These are phyloP conservation scores for Trinectes maculatus DNA, from an alignment of 2,113 vertebrate species.

Conservation along the genomic window DNA sequence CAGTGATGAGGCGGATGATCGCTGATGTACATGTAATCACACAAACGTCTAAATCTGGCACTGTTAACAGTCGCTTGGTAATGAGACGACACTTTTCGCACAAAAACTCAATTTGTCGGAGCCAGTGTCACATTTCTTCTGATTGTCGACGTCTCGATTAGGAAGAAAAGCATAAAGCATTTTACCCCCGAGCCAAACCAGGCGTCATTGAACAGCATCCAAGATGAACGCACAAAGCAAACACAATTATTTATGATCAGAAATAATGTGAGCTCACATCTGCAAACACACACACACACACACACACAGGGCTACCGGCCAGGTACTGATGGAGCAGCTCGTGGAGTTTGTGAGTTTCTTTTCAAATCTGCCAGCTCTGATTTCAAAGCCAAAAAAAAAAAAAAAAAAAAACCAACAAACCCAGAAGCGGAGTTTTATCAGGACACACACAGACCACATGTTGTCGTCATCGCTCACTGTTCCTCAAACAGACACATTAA, in stretches of 20 bases:
- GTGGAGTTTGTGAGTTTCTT: slow-evolving; percentile 33
- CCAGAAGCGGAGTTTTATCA: too few relatives aligned
- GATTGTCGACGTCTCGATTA: slow-evolving; percentile 11
- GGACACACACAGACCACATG: too few relatives aligned
- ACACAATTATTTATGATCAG: too few relatives aligned
- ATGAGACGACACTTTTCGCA: slow-evolving; percentile 15
- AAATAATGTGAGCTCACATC: too few relatives aligned
- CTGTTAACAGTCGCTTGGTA: too few relatives aligned
- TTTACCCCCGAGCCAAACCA: background rate
- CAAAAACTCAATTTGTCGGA: slow-evolving; percentile 26
- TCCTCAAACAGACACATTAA: too few relatives aligned
- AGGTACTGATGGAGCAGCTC: slow-evolving; percentile 14
- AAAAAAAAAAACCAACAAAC: too few relatives aligned
- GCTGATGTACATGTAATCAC: too few relatives aligned
- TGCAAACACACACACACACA: background rate
- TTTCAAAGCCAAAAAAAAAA: background rate
- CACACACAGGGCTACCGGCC: background rate
- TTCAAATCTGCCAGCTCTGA: slow-evolving; percentile 35
- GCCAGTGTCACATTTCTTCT: background rate
- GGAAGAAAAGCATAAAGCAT: slow-evolving; percentile 17
- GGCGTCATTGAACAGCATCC: background rate
- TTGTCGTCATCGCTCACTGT: too few relatives aligned
- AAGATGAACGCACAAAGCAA: background rate
- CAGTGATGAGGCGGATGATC: too few relatives aligned
- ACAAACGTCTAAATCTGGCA: background rate